phyloP scores from a whole-genome alignment of 2,113 vertebrate genomes.

The Hiodon alosoides region DNA sequence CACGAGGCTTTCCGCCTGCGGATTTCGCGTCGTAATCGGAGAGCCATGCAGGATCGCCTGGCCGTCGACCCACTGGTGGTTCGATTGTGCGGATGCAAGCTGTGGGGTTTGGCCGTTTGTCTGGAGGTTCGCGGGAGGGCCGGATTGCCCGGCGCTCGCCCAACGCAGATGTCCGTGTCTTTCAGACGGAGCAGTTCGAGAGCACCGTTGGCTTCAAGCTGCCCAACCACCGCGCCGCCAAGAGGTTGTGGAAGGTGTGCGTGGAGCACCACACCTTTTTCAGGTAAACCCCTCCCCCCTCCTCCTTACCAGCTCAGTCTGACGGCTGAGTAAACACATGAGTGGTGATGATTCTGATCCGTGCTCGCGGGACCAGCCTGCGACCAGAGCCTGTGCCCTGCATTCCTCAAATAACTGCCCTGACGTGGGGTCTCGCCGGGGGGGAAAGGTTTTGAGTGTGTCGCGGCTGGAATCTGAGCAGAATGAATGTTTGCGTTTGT shows the following conservation, averaged over 20 bases:
- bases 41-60: neutral
- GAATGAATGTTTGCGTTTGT: too few species aligned
- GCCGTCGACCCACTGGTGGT: too few species aligned
- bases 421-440: too few species aligned
- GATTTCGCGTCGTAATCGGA: neutral
- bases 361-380: too few species aligned
- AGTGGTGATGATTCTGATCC: too few species aligned
- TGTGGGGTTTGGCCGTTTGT: constrained; percentile 1
- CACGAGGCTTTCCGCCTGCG: neutral
- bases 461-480: too few species aligned
- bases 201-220: constrained; percentile 97
- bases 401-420: too few species aligned
- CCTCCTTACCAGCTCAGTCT: too few species aligned
- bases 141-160: neutral
- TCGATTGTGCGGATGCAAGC: constrained; percentile 17
- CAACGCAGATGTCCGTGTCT: constrained; percentile 45
- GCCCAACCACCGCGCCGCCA: constrained; percentile 89
- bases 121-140: neutral
- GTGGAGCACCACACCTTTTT: constrained; percentile 98
- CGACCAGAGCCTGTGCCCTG: too few species aligned
- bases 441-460: too few species aligned
- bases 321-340: too few species aligned
- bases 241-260: constrained; percentile 95
- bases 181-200: constrained; percentile 92
- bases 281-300: constrained; percentile 65